Conservation (phyloP, 2,797 vertebrate genomes). For the Otolemur crassicaudatus region DNA sequence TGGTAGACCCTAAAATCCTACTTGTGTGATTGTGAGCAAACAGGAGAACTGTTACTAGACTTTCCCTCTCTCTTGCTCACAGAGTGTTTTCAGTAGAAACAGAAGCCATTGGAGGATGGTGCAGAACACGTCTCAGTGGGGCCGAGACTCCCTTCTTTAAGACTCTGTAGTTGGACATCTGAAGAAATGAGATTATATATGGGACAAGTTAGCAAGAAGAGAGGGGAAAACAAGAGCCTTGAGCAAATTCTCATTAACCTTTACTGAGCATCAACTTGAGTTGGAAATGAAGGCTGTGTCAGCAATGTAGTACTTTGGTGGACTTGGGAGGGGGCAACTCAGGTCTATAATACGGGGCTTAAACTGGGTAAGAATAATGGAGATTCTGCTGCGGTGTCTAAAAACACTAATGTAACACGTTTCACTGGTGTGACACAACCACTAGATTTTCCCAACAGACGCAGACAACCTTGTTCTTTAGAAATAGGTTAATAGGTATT, state of each 20-base stretch:
- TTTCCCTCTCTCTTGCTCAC: not conserved
- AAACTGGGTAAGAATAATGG: not conserved
- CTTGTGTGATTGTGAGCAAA: not conserved
- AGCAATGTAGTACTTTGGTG: not conserved
- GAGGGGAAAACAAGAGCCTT: not conserved
- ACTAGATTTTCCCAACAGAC: not conserved
- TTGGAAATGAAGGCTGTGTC: not conserved
- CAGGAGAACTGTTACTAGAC: not conserved
- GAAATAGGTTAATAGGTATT: not conserved
- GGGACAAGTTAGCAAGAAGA: not conserved
- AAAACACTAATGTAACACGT: not conserved
- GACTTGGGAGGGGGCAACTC: not conserved
- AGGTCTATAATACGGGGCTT: not conserved
- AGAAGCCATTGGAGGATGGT: not conserved
- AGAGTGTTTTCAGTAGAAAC: conserved; percentile 24
- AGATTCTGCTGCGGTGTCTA: not conserved
- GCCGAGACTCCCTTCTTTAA: not conserved
- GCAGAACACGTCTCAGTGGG: not conserved
- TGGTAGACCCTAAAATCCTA: not conserved
- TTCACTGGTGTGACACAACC: not conserved
- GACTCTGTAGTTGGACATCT: not conserved
- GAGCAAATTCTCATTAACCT: not conserved
- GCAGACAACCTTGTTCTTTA: not conserved
- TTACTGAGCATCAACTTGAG: not conserved
- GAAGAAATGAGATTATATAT: not conserved